A percentile compares a stretch with the other conserved stretches of the same genome.
Conservation (phyloP, 1,140 invertebrate species). For the Musca vetustissima region DNA sequence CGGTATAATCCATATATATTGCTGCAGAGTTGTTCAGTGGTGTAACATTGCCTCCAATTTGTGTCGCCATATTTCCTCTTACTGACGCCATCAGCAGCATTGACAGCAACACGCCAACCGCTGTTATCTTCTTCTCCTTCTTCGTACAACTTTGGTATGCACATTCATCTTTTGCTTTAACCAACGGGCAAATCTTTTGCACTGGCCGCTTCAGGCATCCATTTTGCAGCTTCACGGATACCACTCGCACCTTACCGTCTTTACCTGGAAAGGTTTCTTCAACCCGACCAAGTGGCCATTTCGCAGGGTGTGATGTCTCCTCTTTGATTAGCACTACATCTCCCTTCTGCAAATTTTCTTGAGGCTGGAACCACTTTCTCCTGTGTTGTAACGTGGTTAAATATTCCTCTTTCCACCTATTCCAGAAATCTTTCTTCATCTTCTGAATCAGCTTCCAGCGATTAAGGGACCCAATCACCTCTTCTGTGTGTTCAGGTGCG, state of each 20-base stretch:
- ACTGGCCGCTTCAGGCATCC: conserved; percentile 8
- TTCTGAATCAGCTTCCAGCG: conserved; percentile 39
- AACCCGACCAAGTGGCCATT: conserved; percentile 36
- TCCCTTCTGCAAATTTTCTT: conserved; percentile 26
- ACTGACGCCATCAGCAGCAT: not conserved
- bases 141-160: not conserved
- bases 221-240: conserved; percentile 30
- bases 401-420: conserved; percentile 41
- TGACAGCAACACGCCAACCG: conserved; percentile 4
- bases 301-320: conserved; percentile 30
- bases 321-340: conserved; percentile 36
- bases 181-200: conserved; percentile 17
- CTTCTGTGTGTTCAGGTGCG: conserved; percentile 31
- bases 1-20: conserved; percentile 3
- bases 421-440: conserved; percentile 43
- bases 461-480: conserved; percentile 28
- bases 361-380: conserved; percentile 35
- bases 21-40: not conserved
- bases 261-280: conserved; percentile 30
- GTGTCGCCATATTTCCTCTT: not conserved
- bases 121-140: not conserved
- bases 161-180: not conserved
- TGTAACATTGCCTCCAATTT: not conserved
- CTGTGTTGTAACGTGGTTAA: conserved; percentile 37
- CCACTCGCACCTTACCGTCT: conserved; percentile 36